phyloP scores from a whole-genome alignment of 2,113 vertebrate species.

The Silurus glanis region DNA sequence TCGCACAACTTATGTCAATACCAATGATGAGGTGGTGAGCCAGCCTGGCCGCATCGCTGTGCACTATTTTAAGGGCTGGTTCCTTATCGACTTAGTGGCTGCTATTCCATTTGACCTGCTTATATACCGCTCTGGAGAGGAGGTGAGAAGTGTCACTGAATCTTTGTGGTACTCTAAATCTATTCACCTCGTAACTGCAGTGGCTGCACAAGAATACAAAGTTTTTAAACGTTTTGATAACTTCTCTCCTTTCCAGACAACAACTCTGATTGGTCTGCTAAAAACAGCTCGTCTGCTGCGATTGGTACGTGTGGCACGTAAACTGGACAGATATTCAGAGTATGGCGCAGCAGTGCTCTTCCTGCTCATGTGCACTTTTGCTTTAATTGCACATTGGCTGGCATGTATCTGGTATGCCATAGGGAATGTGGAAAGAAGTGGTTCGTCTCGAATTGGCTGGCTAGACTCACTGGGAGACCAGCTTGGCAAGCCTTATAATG shows the following conservation, averaged over 20 bases:
- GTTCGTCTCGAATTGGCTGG: conserved; percentile 79
- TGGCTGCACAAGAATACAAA: neutral
- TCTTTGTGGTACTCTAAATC: neutral
- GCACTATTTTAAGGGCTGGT: conserved; percentile 94
- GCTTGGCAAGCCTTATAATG: conserved; percentile 83
- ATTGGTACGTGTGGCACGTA: conserved; percentile 83
- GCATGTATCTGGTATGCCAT: conserved; percentile 89
- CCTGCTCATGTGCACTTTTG: conserved; percentile 88
- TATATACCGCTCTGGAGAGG: conserved; percentile 87
- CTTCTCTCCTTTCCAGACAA: conserved; percentile 58
- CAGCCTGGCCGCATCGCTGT: conserved; percentile 83
- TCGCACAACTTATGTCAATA: conserved; percentile 88
- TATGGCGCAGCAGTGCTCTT: conserved; percentile 85
- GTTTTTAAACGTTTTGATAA: neutral
- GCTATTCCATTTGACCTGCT: conserved; percentile 90
- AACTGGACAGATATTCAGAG: conserved; percentile 86
- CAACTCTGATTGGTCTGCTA: conserved; percentile 83
- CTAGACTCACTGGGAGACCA: conserved; percentile 82
- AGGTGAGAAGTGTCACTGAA: conserved; percentile 65
- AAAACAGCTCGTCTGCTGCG: conserved; percentile 86
- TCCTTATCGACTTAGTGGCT: conserved; percentile 91
- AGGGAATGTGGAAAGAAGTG: conserved; percentile 80
- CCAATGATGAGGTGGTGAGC: conserved; percentile 91
- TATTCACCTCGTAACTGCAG: neutral
- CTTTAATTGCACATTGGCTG: conserved; percentile 84